A percentile compares a stretch with the other conserved stretches of the same genome.
Evolutionary conservation across 2,797 vertebrate species (phyloP).

Genomic region (Echiichthys vipera): DNA sequence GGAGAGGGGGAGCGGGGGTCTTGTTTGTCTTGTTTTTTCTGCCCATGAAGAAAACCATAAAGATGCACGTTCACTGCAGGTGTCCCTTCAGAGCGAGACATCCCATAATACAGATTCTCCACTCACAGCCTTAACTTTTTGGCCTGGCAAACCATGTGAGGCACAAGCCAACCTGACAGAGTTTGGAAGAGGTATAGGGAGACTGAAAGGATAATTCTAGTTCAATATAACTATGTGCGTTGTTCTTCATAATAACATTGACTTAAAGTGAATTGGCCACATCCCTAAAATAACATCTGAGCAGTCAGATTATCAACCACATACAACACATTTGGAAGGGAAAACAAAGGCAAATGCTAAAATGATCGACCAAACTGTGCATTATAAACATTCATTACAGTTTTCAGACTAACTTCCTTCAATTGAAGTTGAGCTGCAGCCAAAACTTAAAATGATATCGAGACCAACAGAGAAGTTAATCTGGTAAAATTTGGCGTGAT

Average conservation of each 20-base stretch:
- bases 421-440: too few species aligned
- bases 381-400: too few species aligned
- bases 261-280: neutral
- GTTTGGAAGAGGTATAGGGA: neutral
- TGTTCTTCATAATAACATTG: neutral
- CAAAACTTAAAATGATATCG: too few species aligned
- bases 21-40: constrained; percentile 36
- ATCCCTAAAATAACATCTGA: too few species aligned
- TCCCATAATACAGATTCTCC: neutral
- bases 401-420: too few species aligned
- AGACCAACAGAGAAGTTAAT: too few species aligned
- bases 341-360: too few species aligned
- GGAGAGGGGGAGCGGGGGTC: neutral
- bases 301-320: too few species aligned
- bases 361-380: too few species aligned
- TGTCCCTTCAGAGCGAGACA: constrained; percentile 53
- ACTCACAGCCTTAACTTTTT: constrained; percentile 15
- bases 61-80: constrained; percentile 63
- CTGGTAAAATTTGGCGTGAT: too few species aligned
- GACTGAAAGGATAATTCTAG: neutral
- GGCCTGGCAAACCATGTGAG: constrained; percentile 26
- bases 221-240: constrained; percentile 10
- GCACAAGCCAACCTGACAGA: neutral
- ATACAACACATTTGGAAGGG: too few species aligned
- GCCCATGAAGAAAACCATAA: constrained; percentile 35